These are phyloP conservation scores for Antheraea pernyi DNA, from an alignment of 1,140 invertebrate genomes.

Conservation along the genomic window DNA sequence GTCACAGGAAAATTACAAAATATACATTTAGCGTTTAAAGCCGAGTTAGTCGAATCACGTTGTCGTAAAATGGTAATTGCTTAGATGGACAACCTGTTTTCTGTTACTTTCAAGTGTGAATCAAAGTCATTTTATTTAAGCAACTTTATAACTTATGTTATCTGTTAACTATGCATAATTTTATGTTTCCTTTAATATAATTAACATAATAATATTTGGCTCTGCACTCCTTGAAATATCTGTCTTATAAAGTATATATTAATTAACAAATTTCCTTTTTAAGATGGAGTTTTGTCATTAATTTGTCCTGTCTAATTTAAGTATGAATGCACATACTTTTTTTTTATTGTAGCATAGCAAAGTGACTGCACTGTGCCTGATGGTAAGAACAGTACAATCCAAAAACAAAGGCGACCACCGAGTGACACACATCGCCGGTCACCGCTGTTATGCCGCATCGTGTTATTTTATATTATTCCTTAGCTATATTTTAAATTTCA, in stretches of 20 bases:
- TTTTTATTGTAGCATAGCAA: too few species aligned
- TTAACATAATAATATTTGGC: neutral
- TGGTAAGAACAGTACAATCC: too few species aligned
- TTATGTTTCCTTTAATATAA: constrained; percentile 5
- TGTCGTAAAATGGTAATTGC: constrained; percentile 48
- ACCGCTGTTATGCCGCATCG: too few species aligned
- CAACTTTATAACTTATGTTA: constrained; percentile 2
- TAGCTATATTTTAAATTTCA: neutral
- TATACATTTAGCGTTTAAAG: constrained; percentile 34
- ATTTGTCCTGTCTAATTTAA: neutral
- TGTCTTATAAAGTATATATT: neutral
- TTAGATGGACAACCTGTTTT: constrained; percentile 41
- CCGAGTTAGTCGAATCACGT: constrained; percentile 35
- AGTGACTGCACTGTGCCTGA: too few species aligned
- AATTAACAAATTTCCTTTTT: too few species aligned
- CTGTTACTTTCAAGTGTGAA: constrained; percentile 45
- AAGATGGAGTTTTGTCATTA: too few species aligned
- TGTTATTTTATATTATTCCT: too few species aligned
- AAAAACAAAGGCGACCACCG: too few species aligned
- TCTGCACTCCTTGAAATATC: neutral
- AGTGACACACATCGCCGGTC: too few species aligned
- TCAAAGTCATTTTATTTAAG: constrained; percentile 41
- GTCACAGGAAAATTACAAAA: constrained; percentile 27
- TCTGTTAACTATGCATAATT: neutral
- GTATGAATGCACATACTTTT: too few species aligned